Evolutionary conservation across 2,797 vertebrate genomes (phyloP), one percentile per base, ranked within the genome.

Genomic region (Parauchenoglanis ngamensis): DNA sequence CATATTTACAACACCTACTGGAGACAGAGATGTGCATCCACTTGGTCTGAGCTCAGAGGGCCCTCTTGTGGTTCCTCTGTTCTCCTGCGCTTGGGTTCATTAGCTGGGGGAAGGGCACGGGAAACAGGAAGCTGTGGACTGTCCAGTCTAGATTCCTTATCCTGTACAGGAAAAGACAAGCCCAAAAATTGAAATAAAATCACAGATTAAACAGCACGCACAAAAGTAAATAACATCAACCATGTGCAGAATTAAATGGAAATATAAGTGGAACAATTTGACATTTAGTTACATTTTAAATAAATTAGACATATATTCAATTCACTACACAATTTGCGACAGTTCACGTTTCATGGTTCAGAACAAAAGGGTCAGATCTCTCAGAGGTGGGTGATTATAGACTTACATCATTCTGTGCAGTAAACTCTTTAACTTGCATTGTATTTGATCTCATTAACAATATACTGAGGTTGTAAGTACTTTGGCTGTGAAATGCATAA

Each of bases 21-120:
- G 57, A 77, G 35, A 79, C 54, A 15, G 57, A 56, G 73, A 83
- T 61, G 28, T 57, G 21, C 21, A 12, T n/a, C 28, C 25, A 4
- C 7, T n/a, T 78, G 70, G 31, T 56, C 65, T 63, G 68, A 83
- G 73, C 35, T 87, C 44, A 83, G 21, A 86, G 63, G 40, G 35
- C 89, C 88, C 85, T 87, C 89, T 87, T 88, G 88, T 90, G 90
- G 81, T 79, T 87, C 28, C 28, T 86, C 81, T 65, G 56, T 76
- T 84, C 35, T 89, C 70, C 49, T 89, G 76, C 52, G 52, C 56
- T 90, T 88, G 13, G 57, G 25, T 46, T 83, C 67, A 70, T 44
- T 67, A 40, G 7, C 19, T 78, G 46, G 17, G 17, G 44, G 54
- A 28, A 54, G 7, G 54, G 28, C 44, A 77, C 67, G 73, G 25